Evolutionary conservation across 2,797 vertebrate species (phyloP).

Genomic region (Zenarchopterus dispar): DNA sequence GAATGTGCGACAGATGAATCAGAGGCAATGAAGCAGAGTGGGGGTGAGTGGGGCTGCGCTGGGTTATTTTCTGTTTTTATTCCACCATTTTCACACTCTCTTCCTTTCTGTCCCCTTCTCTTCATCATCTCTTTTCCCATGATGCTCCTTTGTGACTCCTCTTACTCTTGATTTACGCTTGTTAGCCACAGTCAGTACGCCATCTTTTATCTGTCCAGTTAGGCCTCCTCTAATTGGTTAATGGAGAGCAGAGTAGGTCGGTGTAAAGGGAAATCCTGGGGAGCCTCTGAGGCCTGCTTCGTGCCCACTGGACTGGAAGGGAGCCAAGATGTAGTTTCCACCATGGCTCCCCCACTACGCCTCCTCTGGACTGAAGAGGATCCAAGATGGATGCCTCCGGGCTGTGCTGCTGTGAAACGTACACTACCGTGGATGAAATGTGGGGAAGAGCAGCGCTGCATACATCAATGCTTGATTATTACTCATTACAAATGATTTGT

Average conservation of each 20-base stretch:
- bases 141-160: slow-evolving; percentile 24
- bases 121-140: slow-evolving; percentile 28
- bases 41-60: background rate
- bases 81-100: slow-evolving; percentile 21
- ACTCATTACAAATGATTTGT: slow-evolving; percentile 18
- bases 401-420: slow-evolving; percentile 48
- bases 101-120: slow-evolving; percentile 4
- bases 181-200: slow-evolving; percentile 26
- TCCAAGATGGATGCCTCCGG: slow-evolving; percentile 69
- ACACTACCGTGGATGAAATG: slow-evolving; percentile 40
- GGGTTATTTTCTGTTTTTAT: slow-evolving; percentile 45
- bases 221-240: slow-evolving; percentile 72
- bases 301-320: slow-evolving; percentile 72
- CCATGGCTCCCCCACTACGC: slow-evolving; percentile 10
- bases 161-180: slow-evolving; percentile 51
- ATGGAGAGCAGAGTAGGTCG: slow-evolving; percentile 60
- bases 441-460: slow-evolving; percentile 18
- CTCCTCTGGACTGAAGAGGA: slow-evolving; percentile 61
- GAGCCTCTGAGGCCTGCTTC: slow-evolving; percentile 65
- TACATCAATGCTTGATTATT: slow-evolving; percentile 17
- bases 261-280: slow-evolving; percentile 63
- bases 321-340: slow-evolving; percentile 59
- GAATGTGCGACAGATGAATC: slow-evolving; percentile 60
- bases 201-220: slow-evolving; percentile 70
- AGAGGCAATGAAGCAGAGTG: slow-evolving; percentile 44